Evolutionary conservation across 2,113 vertebrate genomes (phyloP), one percentile per base, ranked within the genome.

Genomic region (Passer montanus): DNA sequence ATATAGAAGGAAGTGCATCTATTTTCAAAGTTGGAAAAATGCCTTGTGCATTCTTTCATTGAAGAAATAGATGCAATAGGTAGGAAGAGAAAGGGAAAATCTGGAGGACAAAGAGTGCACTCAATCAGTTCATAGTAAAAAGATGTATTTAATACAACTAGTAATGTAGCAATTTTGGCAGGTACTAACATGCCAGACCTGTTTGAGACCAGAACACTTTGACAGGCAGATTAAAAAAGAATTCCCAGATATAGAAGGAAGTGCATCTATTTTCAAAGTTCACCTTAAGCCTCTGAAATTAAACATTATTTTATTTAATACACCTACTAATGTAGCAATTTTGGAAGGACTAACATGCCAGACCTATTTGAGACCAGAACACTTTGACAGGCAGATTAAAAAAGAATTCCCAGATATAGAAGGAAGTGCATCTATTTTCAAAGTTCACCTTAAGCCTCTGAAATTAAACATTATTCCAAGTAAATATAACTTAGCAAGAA

Each of bases 21-120:
- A 99, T 99, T 97, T 99, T 99, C 95, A 99, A n/a, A n/a, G n/a
- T n/a, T 97, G 98, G 68, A 99, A 99, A 97, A 99, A 99, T 17
- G 98, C 98, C 7, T 98, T 98, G 2, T 99, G 98, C 94, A 99
- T 99, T 97, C 99, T 99, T 99, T 99, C 97, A 99, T 98, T 17
- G 99, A 99, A n/a, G 98, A 99, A 97, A 99, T 99, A 11, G 98
- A 99, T 17, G 98, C 98, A 0, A 98, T 99, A 43, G 99, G 99
- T 22, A 98, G 99, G 39, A 99, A 99, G 80, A 97, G 98, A 66
- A 97, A 98, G 33, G 98, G 98, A 24, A 99, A 98, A 97, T 99
- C 99, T 15, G 99, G 98, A 30, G 99, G 99, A 4, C 98, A 99
- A 97, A 99, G 98, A 24, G 98, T 99, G 86, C 98, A 0, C 97